Conservation (phyloP, 1,140 invertebrate species). For the Microplitis demolitor region DNA sequence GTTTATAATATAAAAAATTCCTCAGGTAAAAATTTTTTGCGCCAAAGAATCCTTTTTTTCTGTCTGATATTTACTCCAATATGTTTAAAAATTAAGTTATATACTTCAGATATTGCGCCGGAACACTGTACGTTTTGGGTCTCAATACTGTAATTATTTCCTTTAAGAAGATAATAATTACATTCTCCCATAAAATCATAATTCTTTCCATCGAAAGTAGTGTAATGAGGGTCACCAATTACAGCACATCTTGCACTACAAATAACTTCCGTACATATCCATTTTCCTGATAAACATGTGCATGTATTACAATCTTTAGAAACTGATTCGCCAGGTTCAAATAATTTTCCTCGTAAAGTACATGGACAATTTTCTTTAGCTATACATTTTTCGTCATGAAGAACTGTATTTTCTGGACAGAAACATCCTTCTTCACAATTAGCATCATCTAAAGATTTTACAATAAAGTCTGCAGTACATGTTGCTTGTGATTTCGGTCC, state of each 20-base stretch:
- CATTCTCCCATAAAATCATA: slow-evolving; percentile 91
- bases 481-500: slow-evolving; percentile 66
- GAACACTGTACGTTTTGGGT: slow-evolving; percentile 83
- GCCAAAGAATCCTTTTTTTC: too few species aligned
- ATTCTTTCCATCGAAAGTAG: slow-evolving; percentile 83
- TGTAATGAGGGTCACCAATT: slow-evolving; percentile 88
- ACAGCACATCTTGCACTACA: slow-evolving; percentile 79
- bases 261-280: slow-evolving; percentile 76
- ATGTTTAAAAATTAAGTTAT: too few species aligned
- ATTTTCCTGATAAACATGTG: slow-evolving; percentile 73
- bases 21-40: too few species aligned
- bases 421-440: slow-evolving; percentile 85
- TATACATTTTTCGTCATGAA: slow-evolving; percentile 76
- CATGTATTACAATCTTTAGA: slow-evolving; percentile 86
- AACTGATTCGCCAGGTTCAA: slow-evolving; percentile 72
- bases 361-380: slow-evolving; percentile 76
- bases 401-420: slow-evolving; percentile 76
- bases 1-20: too few species aligned
- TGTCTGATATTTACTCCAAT: background rate
- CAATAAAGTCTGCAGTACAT: slow-evolving; percentile 58
- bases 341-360: slow-evolving; percentile 74
- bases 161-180: slow-evolving; percentile 79
- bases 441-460: slow-evolving; percentile 41
- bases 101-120: slow-evolving; percentile 74
- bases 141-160: slow-evolving; percentile 72